These are phyloP conservation scores for Lonchura striata DNA, from an alignment of 2,113 vertebrate species.

Conservation along the genomic window DNA sequence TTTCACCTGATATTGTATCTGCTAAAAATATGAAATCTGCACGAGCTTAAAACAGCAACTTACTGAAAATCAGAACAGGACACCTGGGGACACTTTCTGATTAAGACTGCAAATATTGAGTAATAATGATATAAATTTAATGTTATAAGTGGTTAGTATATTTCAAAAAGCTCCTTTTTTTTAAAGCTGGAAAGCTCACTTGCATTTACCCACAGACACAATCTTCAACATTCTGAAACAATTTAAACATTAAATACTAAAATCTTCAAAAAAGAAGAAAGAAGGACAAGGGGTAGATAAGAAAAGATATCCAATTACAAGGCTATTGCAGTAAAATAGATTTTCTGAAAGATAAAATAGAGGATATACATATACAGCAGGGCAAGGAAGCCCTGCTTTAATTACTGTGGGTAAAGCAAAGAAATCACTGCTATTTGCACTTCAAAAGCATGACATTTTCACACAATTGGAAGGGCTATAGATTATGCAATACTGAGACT, in stretches of 20 bases:
- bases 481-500: background rate
- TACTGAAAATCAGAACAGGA: conserved; percentile 3
- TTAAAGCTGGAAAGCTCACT: background rate
- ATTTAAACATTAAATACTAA: background rate
- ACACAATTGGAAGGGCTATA: conserved; percentile 5
- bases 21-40: background rate
- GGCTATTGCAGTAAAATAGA: conserved; percentile 5
- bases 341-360: conserved; percentile 22
- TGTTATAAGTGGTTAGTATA: background rate
- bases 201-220: background rate
- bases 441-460: conserved; percentile 46
- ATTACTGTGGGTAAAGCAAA: conserved; percentile 49
- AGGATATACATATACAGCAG: background rate
- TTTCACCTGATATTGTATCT: background rate
- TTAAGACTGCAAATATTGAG: background rate
- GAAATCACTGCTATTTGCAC: conserved; percentile 41
- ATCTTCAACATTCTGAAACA: background rate
- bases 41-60: conserved; percentile 29
- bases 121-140: background rate
- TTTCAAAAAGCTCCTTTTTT: background rate
- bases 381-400: conserved; percentile 21
- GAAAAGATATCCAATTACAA: conserved; percentile 18
- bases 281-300: background rate
- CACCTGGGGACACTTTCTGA: background rate
- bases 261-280: background rate